Evolutionary conservation across 2,888 invertebrate genomes (phyloP).

Genomic region (Dasypolia templi): DNA sequence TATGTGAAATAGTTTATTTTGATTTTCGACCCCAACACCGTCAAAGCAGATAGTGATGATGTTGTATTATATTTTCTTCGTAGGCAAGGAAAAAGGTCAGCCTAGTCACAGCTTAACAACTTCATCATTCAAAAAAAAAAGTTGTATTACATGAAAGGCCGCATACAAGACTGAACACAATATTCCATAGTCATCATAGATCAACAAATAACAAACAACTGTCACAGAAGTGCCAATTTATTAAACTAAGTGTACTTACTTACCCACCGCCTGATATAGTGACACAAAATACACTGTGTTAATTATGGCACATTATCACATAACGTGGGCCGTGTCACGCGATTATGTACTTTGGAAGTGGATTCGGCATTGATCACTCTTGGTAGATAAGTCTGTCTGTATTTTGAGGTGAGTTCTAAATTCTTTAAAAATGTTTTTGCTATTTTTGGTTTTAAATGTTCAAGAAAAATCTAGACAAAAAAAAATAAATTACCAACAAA

Average conservation of each 20-base stretch:
- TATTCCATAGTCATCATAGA: constrained; percentile 41
- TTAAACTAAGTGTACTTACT: constrained; percentile 44
- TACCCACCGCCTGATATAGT: constrained; percentile 33
- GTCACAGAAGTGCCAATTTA: constrained; percentile 50
- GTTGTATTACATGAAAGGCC: not conserved
- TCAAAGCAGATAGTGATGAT: too few relatives aligned
- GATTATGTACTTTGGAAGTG: constrained; percentile 60
- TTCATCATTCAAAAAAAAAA: not conserved
- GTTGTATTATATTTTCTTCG: too few relatives aligned
- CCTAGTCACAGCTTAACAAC: too few relatives aligned
- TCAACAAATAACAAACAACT: constrained; percentile 44
- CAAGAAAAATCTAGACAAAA: not conserved
- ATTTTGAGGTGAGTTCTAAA: not conserved
- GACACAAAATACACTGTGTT: constrained; percentile 64
- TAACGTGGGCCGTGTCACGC: constrained; percentile 70
- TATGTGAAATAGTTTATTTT: too few relatives aligned
- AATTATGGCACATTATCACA: constrained; percentile 74
- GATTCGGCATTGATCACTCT: constrained; percentile 17
- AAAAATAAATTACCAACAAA: too few relatives aligned
- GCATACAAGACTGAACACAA: not conserved
- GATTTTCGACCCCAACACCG: too few relatives aligned
- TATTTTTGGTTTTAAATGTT: not conserved
- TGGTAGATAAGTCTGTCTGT: not conserved
- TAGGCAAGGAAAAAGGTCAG: too few relatives aligned
- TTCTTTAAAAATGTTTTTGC: too few relatives aligned